A percentile compares a stretch with the other conserved stretches of the same genome.
Evolutionary conservation across 2,888 invertebrate species (phyloP).

Genomic region (Torymus auratus): DNA sequence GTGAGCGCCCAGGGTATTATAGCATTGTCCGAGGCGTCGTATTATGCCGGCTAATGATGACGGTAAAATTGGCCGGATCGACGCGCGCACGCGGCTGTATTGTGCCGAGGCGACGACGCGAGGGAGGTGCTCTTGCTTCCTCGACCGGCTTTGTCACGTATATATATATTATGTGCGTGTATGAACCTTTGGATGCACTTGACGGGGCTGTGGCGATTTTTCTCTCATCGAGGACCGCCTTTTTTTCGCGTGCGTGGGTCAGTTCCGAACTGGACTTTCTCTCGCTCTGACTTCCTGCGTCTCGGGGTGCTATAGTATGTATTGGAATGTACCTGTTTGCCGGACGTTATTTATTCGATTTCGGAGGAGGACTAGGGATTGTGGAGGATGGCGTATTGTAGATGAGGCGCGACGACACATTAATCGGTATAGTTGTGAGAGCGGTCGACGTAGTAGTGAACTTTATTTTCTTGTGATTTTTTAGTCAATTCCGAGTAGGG

Average conservation of each 20-base stretch:
- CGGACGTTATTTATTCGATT: no score
- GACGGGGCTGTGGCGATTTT: slow-evolving; percentile 13
- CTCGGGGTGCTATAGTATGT: no score
- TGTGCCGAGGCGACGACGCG: background rate
- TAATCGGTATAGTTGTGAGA: no score
- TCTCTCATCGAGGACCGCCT: background rate
- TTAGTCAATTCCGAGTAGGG: no score
- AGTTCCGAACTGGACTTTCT: slow-evolving; percentile 12
- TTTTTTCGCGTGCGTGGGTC: slow-evolving; percentile 8
- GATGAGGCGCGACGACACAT: no score
- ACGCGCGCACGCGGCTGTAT: background rate
- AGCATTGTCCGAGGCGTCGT: background rate
- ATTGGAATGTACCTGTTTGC: no score
- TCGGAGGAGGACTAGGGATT: no score
- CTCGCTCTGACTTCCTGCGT: background rate
- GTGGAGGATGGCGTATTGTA: no score
- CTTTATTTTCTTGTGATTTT: no score
- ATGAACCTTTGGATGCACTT: slow-evolving; percentile 20
- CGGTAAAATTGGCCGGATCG: slow-evolving; percentile 42
- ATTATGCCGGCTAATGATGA: slow-evolving; percentile 30
- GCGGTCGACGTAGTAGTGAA: no score
- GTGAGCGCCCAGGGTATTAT: background rate
- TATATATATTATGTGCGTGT: background rate
- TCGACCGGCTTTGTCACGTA: background rate
- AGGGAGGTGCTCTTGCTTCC: background rate